Conservation (phyloP, 1,140 invertebrate genomes). For the Lepidurus apus region DNA sequence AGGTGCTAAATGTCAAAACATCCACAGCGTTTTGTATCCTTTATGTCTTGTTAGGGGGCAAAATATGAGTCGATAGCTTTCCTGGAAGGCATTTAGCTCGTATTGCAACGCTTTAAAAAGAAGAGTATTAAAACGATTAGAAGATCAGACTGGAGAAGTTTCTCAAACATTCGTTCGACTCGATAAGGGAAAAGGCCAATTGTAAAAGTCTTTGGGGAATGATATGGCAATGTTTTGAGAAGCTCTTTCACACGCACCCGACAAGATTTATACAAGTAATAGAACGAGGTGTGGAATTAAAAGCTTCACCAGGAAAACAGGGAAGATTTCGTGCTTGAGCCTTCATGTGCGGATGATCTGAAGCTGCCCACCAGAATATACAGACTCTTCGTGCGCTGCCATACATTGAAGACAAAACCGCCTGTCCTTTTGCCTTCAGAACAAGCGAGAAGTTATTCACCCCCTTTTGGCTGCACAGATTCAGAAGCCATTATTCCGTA, state of each 20-base stretch:
- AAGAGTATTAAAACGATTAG: no score
- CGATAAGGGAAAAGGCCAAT: not conserved
- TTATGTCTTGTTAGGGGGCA: no score
- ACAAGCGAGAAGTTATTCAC: no score
- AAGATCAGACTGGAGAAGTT: no score
- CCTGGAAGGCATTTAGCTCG: no score
- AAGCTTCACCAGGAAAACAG: conserved; percentile 6
- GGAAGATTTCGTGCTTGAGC: conserved; percentile 10
- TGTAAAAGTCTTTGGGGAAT: not conserved
- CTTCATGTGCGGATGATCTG: not conserved
- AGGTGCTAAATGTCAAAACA: no score
- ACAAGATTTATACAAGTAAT: not conserved
- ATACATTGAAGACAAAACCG: not conserved
- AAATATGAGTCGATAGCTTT: no score
- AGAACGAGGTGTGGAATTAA: conserved; percentile 10
- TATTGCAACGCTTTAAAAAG: no score
- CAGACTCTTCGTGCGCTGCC: not conserved
- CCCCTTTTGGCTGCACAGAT: no score
- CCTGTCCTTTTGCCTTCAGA: not conserved
- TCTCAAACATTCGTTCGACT: no score
- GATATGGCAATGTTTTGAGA: not conserved
- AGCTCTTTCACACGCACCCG: not conserved
- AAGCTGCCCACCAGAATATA: not conserved
- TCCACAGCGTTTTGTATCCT: no score
- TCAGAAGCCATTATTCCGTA: no score